A percentile compares a stretch with the other conserved stretches of the same genome.
Conservation (phyloP, 2,113 vertebrate genomes). For the Atrichornis clamosus region DNA sequence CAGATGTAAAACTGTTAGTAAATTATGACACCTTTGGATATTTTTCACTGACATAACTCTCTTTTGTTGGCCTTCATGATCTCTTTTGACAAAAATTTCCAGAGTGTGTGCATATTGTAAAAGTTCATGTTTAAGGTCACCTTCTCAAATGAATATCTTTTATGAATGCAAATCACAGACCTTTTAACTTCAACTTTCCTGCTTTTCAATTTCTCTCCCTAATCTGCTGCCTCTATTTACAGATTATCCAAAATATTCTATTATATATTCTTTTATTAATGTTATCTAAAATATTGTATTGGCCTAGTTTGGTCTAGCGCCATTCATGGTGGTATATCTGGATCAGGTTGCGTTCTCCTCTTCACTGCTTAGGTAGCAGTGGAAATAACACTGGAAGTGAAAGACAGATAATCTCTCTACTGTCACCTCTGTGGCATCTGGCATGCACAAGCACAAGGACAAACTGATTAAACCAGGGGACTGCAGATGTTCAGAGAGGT, state of each 20-base stretch:
- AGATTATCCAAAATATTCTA: neutral
- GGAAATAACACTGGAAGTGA: neutral
- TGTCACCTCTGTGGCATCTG: neutral
- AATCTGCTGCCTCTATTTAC: neutral
- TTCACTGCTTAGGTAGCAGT: neutral
- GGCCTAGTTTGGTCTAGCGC: neutral
- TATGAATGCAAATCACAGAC: neutral
- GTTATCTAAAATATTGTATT: neutral
- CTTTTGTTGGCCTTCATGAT: neutral
- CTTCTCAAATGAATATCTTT: neutral
- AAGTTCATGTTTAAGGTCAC: neutral
- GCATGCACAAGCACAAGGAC: neutral
- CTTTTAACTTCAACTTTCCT: neutral
- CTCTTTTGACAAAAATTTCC: neutral
- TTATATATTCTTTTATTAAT: neutral
- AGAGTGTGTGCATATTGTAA: neutral
- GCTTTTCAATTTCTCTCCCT: neutral
- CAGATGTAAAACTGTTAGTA: neutral
- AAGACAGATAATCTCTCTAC: neutral
- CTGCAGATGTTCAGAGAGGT: neutral
- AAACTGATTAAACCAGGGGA: neutral
- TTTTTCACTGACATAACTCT: neutral
- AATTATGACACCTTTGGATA: neutral
- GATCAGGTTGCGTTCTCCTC: neutral
- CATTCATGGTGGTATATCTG: neutral